Conservation (phyloP, 2,113 vertebrate genomes). For the Rafetus swinhoei region DNA sequence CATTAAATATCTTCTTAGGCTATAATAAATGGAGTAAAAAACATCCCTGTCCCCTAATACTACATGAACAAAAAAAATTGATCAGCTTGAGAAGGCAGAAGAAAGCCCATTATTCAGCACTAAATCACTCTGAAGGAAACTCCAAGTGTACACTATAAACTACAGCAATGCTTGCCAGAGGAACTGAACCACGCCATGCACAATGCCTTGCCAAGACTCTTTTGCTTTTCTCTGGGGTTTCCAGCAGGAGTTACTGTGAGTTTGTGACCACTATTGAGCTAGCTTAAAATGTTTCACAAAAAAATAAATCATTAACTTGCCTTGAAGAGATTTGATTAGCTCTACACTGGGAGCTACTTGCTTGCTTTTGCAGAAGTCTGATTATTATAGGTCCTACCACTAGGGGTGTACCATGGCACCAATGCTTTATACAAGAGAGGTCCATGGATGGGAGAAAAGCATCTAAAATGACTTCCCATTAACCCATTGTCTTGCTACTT, state of each 20-base stretch:
- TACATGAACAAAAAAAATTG: background rate
- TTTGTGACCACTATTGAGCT: background rate
- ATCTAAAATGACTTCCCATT: background rate
- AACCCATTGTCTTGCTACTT: fast-evolving
- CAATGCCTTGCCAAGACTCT: background rate
- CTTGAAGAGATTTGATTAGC: background rate
- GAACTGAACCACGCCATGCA: background rate
- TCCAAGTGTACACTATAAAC: background rate
- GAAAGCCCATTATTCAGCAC: background rate
- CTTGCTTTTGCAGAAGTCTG: background rate
- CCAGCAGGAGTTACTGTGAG: slow-evolving; percentile 1
- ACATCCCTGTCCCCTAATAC: background rate
- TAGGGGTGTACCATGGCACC: background rate
- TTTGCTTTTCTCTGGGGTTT: background rate
- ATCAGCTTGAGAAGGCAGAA: background rate
- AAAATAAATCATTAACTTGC: background rate
- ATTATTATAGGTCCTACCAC: background rate
- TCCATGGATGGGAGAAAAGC: background rate
- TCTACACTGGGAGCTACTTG: background rate
- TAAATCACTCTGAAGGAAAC: fast-evolving
- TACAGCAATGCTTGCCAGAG: background rate
- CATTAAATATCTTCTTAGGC: background rate
- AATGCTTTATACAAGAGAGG: background rate
- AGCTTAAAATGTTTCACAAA: background rate
- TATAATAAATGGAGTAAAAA: slow-evolving; percentile 2